Evolutionary conservation across 2,113 vertebrate genomes (phyloP).

Genomic region (Thunnus thynnus): DNA sequence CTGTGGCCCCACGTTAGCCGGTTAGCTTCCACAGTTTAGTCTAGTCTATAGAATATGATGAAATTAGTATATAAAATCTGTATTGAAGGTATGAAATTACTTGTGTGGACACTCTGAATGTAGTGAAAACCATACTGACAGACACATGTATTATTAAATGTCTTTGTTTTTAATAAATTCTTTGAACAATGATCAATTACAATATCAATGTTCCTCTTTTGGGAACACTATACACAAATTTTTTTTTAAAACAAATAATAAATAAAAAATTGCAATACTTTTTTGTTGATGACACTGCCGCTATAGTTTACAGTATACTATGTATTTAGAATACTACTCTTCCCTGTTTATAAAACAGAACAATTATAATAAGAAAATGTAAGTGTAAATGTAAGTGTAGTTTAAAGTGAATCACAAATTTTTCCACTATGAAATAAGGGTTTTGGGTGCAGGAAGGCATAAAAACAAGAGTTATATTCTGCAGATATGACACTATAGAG

Average conservation of each 20-base stretch:
- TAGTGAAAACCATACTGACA: neutral
- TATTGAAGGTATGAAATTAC: neutral
- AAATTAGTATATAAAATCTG: neutral
- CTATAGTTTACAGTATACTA: neutral
- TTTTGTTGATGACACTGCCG: neutral
- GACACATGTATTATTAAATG: neutral
- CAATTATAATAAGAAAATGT: constrained; percentile 13
- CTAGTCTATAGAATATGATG: too few species aligned
- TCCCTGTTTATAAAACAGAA: constrained; percentile 78
- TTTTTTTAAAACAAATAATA: too few species aligned
- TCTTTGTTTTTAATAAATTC: constrained; percentile 10
- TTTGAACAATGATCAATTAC: constrained; percentile 1
- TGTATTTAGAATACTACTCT: constrained; percentile 63
- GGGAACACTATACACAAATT: neutral
- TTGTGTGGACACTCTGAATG: neutral
- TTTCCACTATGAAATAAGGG: too few species aligned
- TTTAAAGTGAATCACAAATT: neutral
- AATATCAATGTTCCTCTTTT: neutral
- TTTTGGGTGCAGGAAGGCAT: too few species aligned
- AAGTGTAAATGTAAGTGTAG: too few species aligned
- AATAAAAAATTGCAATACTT: too few species aligned
- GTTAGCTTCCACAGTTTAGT: too few species aligned
- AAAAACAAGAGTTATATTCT: neutral
- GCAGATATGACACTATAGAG: neutral
- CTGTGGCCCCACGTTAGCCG: too few species aligned